A percentile compares a stretch with the other conserved stretches of the same genome.
phyloP scores from a whole-genome alignment of 2,797 vertebrate species.

The Rhinichthys osculus region DNA sequence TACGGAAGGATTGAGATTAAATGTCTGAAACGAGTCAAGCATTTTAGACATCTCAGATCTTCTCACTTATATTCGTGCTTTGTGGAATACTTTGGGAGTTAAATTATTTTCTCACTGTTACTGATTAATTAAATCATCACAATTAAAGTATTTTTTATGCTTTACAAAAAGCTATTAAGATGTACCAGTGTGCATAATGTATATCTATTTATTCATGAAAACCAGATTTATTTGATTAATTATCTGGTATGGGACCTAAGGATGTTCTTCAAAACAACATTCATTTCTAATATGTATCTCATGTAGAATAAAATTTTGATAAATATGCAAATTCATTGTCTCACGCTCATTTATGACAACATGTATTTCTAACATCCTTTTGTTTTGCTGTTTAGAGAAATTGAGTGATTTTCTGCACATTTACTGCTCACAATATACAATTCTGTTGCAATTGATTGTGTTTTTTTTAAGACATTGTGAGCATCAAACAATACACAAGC shows the following conservation, averaged over 20 bases:
- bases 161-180: conserved; percentile 61
- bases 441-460: background rate
- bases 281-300: conserved; percentile 72
- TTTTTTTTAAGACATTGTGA: background rate
- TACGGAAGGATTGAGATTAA: conserved; percentile 10
- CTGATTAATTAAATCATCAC: conserved; percentile 57
- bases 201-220: conserved; percentile 73
- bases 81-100: conserved; percentile 49
- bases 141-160: conserved; percentile 61
- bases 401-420: background rate
- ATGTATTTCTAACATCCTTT: background rate
- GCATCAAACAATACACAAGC: conserved; percentile 8
- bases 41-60: conserved; percentile 41
- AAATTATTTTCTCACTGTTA: conserved; percentile 62
- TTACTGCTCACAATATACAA: background rate
- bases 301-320: conserved; percentile 74
- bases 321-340: conserved; percentile 64
- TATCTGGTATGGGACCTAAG: conserved; percentile 68
- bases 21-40: conserved; percentile 29
- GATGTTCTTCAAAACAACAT: conserved; percentile 63
- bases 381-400: background rate
- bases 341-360: conserved; percentile 1
- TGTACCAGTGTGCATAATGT: conserved; percentile 67
- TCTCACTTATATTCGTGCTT: conserved; percentile 34
- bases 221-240: conserved; percentile 72